Evolutionary conservation across 2,797 vertebrate genomes (phyloP).

Genomic region (Numenius phaeopus): DNA sequence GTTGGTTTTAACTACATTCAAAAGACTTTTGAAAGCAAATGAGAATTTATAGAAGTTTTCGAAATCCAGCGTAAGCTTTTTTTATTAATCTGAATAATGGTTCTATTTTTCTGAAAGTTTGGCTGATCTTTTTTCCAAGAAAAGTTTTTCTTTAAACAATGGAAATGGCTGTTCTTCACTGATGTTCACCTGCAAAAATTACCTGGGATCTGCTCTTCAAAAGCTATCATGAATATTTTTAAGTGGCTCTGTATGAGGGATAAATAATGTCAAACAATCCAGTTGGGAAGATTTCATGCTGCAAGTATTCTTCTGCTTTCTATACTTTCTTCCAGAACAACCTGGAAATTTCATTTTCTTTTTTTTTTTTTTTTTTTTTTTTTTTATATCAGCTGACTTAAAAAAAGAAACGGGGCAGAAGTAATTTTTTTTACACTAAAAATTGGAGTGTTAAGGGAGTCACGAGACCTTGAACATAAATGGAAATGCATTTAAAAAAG

Average conservation of each 20-base stretch:
- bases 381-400: not conserved
- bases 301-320: not conserved
- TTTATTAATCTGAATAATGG: not conserved
- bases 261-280: not conserved
- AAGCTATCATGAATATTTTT: not conserved
- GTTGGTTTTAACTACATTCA: not conserved
- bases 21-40: not conserved
- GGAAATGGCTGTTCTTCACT: not conserved
- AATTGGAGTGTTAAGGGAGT: not conserved
- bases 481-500: not conserved
- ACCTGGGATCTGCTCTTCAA: not conserved
- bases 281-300: not conserved
- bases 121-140: not conserved
- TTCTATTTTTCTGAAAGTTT: not conserved
- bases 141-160: not conserved
- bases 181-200: not conserved
- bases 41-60: not conserved
- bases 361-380: not conserved
- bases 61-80: not conserved
- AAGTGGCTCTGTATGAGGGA: not conserved
- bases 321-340: not conserved
- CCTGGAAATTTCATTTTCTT: fast-evolving
- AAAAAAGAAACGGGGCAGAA: too few species aligned
- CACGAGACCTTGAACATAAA: not conserved
- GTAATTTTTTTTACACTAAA: not conserved